Conservation (phyloP, 2,113 vertebrate species). For the Lophius piscatorius region DNA sequence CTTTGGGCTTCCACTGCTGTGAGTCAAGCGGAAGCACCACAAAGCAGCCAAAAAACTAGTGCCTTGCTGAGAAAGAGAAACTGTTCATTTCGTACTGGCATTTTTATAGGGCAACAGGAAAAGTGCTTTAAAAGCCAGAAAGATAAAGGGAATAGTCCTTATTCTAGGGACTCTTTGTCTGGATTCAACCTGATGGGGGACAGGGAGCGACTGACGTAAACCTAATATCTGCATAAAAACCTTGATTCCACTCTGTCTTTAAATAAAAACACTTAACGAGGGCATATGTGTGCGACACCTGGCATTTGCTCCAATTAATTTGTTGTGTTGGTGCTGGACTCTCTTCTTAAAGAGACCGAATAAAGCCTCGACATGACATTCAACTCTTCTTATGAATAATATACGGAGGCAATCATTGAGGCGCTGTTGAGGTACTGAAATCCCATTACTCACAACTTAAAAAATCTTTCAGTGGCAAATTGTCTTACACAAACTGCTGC, state of each 20-base stretch:
- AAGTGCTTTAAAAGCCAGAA: constrained; percentile 38
- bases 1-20: constrained; percentile 48
- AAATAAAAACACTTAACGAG: too few species aligned
- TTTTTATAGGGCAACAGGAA: constrained; percentile 50
- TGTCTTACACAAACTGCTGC: neutral
- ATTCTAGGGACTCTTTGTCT: constrained; percentile 31
- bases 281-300: too few species aligned
- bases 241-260: neutral
- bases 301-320: too few species aligned
- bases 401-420: constrained; percentile 32
- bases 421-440: constrained; percentile 16
- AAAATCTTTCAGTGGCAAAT: constrained; percentile 1
- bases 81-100: constrained; percentile 49
- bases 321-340: too few species aligned
- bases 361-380: too few species aligned
- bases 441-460: neutral
- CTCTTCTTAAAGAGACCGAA: neutral
- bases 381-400: constrained; percentile 61
- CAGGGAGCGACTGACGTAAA: neutral
- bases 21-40: constrained; percentile 31
- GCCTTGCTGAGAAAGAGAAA: constrained; percentile 37
- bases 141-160: too few species aligned
- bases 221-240: constrained; percentile 11
- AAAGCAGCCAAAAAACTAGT: constrained; percentile 30
- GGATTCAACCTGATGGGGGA: constrained; percentile 2